Evolutionary conservation across 2,888 invertebrate genomes (phyloP), one percentile per base, ranked within the genome.

Genomic region (Orthonevra nobilis): DNA sequence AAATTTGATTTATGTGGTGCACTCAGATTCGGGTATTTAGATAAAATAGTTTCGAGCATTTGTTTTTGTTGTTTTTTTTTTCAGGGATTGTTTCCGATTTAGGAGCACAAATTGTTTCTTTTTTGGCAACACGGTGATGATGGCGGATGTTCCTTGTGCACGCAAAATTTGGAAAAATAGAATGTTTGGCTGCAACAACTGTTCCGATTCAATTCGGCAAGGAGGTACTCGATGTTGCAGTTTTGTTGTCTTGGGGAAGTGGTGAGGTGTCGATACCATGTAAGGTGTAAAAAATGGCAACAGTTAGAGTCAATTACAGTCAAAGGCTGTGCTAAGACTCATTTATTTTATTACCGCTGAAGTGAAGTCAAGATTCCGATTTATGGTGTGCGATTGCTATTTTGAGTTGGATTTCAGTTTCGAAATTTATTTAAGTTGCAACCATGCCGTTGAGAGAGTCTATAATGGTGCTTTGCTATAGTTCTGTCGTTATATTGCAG

Each of bases 51-150:
- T n/a, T n/a, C n/a, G n/a, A n/a, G n/a, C n/a, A n/a, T n/a, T n/a
- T n/a, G n/a, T n/a, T 19, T 14, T 23, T 20, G 23, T 36, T 19
- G 36, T 12, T 26, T 7, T 28, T 52, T 64, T 44, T 64, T 77
- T 77, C 70, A 77, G 66, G 77, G 77, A 72, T 77, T 77, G 77
- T 70, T 77, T 70, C 58, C 64, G 70, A 64, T 68, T 68, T 68
- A 50, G 52, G 63, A 64, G 64, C 26, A 17, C 42, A 54, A 46
- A 23, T 36, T 54, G 34, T 60, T 52, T 70, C 19, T 15, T 32
- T 60, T 60, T 46, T 44, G 40, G 23, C 10, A 20, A 23, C 26
- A 26, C 17, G 12, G 10, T 20, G 10, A n/a, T 54, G 48, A 34
- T 34, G 19, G 44, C 48, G 23, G 52, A 44, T 50, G 70, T 64